Percentiles rank a stretch among this genome's conserved stretches.
These are phyloP conservation scores for Syngnathus rostellatus DNA, from an alignment of 2,797 vertebrate species.

Conservation along the genomic window DNA sequence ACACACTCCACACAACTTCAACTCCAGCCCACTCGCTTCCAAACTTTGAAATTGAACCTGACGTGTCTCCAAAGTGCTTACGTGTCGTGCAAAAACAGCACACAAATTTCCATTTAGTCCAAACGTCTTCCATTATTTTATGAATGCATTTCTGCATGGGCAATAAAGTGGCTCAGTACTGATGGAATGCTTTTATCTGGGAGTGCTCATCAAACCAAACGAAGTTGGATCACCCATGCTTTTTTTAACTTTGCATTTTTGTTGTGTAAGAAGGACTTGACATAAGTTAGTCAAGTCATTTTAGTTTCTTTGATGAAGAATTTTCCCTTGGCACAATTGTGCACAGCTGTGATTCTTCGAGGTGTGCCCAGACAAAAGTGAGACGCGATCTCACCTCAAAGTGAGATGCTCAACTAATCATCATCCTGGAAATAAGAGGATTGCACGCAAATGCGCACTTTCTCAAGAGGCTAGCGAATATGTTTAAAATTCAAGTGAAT, in stretches of 20 bases:
- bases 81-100: not conserved
- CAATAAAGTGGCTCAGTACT: not conserved
- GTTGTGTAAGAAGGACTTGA: not conserved
- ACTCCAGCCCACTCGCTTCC: not conserved
- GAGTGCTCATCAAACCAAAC: conserved; percentile 2
- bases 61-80: not conserved
- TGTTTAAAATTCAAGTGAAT: conserved; percentile 17
- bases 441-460: conserved; percentile 6
- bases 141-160: not conserved
- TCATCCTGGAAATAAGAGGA: conserved; percentile 23
- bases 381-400: not conserved
- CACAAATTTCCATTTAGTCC: not conserved
- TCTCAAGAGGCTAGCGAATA: conserved; percentile 1
- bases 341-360: not conserved
- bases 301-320: not conserved
- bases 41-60: conserved; percentile 1
- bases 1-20: conserved; percentile 3
- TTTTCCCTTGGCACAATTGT: not conserved
- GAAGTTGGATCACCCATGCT: not conserved
- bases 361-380: not conserved
- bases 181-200: not conserved
- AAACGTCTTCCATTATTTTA: conserved; percentile 2
- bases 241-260: not conserved
- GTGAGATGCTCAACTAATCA: not conserved
- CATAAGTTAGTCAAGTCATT: no score